Evolutionary conservation across 2,888 invertebrate genomes (phyloP).

Genomic region (Baronia brevicornis): DNA sequence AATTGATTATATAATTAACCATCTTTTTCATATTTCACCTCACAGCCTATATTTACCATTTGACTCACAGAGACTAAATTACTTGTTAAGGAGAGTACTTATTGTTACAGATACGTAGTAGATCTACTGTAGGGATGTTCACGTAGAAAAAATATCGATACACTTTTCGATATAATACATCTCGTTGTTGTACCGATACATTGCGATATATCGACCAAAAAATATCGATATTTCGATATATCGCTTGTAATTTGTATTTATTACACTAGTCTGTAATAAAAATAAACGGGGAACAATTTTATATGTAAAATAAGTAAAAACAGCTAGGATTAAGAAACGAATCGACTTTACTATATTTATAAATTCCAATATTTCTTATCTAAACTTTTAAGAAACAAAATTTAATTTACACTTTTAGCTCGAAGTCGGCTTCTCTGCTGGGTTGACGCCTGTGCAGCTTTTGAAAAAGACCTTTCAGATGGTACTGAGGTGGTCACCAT

Average conservation of each 20-base stretch:
- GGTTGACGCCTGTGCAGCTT: constrained; percentile 21
- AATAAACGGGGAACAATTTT: constrained; percentile 5
- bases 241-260: constrained; percentile 16
- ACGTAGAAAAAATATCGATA: constrained; percentile 17
- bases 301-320: constrained; percentile 6
- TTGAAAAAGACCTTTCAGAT: constrained; percentile 22
- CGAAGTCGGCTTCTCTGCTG: constrained; percentile 21
- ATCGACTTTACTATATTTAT: constrained; percentile 12
- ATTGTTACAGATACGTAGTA: too few species aligned
- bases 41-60: too few species aligned
- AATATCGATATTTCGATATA: constrained; percentile 21
- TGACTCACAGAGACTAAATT: too few species aligned
- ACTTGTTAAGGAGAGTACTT: too few species aligned
- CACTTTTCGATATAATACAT: constrained; percentile 15
- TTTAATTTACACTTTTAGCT: constrained; percentile 20
- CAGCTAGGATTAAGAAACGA: neutral
- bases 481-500: constrained; percentile 18
- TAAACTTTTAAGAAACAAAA: constrained; percentile 21
- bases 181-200: constrained; percentile 21
- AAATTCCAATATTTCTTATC: constrained; percentile 21
- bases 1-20: too few species aligned
- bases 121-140: too few species aligned
- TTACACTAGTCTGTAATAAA: constrained; percentile 16
- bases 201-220: constrained; percentile 19
- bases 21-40: too few species aligned